Evolutionary conservation across 2,797 vertebrate genomes (phyloP).

Genomic region (Peromyscus attwateri): DNA sequence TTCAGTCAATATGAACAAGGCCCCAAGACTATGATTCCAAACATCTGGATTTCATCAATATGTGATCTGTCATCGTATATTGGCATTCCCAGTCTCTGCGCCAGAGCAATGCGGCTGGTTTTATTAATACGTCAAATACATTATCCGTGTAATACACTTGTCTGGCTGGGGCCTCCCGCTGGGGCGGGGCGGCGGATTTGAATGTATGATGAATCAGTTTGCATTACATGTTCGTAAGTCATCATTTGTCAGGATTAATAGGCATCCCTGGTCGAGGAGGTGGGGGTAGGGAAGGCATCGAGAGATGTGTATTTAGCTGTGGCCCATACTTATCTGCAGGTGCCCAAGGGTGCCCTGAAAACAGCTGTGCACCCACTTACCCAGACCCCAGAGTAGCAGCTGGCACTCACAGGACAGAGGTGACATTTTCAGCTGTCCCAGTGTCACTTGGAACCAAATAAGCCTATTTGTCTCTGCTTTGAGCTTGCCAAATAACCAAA

Average conservation of each 20-base stretch:
- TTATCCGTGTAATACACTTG: constrained; percentile 93
- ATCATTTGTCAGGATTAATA: constrained; percentile 93
- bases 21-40: constrained; percentile 91
- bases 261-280: constrained; percentile 84
- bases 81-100: constrained; percentile 89
- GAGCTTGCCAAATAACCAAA: constrained; percentile 60
- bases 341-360: constrained; percentile 82
- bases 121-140: constrained; percentile 94
- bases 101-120: constrained; percentile 90
- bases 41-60: constrained; percentile 94
- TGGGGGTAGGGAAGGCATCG: constrained; percentile 74
- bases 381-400: constrained; percentile 38
- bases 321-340: constrained; percentile 86
- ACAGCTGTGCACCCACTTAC: constrained; percentile 70
- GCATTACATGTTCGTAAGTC: constrained; percentile 91
- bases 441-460: constrained; percentile 66
- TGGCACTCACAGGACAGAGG: constrained; percentile 44
- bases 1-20: constrained; percentile 91
- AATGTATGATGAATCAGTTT: constrained; percentile 92
- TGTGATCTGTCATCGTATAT: constrained; percentile 93
- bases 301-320: constrained; percentile 85
- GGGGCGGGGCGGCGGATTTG: constrained; percentile 89
- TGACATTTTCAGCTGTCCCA: constrained; percentile 64
- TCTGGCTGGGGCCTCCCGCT: constrained; percentile 90
- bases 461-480: constrained; percentile 72